These are phyloP conservation scores for Battus philenor DNA, from an alignment of 1,140 invertebrate genomes.

Conservation along the genomic window DNA sequence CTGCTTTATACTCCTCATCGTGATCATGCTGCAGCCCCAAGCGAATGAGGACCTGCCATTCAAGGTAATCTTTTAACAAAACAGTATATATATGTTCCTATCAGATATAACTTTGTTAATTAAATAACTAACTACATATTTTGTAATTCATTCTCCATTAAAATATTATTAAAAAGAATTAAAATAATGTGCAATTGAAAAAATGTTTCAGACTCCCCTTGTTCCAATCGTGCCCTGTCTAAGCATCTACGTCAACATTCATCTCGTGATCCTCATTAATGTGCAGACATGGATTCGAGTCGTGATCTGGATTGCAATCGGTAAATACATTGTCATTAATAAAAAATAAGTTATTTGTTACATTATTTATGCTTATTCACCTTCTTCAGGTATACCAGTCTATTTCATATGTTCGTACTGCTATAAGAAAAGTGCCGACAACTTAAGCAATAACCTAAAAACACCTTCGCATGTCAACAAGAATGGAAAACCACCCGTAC, in stretches of 20 bases:
- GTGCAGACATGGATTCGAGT: conserved; percentile 90
- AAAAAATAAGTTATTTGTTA: background rate
- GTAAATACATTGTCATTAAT: too few relatives aligned
- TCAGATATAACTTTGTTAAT: too few relatives aligned
- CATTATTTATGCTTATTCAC: conserved; percentile 3
- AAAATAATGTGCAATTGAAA: too few relatives aligned
- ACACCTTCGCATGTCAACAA: conserved; percentile 24
- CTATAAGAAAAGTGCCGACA: conserved; percentile 33
- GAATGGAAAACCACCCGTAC: conserved; percentile 50
- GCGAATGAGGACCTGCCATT: conserved; percentile 41
- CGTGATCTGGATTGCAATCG: conserved; percentile 85
- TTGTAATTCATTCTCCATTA: too few relatives aligned
- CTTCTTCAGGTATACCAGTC: conserved; percentile 57
- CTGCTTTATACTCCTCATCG: conserved; percentile 26
- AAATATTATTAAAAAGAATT: too few relatives aligned
- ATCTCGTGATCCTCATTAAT: conserved; percentile 91
- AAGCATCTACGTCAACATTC: conserved; percentile 90
- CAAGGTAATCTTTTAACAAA: too few relatives aligned
- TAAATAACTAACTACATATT: too few relatives aligned
- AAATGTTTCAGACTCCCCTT: conserved; percentile 83
- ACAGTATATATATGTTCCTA: too few relatives aligned
- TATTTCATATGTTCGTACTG: conserved; percentile 50
- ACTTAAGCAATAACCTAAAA: conserved; percentile 27
- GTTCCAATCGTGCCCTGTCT: conserved; percentile 90
- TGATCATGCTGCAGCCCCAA: conserved; percentile 42